A percentile compares a stretch with the other conserved stretches of the same genome.
Evolutionary conservation across 2,797 vertebrate genomes (phyloP).

Genomic region (Pantherophis vulpinus): DNA sequence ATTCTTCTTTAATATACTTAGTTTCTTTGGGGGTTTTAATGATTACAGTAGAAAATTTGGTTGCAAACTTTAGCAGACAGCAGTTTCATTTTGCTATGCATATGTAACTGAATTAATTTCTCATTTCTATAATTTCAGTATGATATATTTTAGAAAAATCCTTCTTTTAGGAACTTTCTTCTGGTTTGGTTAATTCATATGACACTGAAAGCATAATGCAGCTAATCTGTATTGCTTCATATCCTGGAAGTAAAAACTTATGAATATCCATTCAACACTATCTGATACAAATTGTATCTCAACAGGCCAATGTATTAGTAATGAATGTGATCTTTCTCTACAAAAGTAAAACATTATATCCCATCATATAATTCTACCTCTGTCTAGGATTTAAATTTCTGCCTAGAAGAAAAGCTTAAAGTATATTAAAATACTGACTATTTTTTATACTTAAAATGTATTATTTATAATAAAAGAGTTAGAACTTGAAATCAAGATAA

Average conservation of each 20-base stretch:
- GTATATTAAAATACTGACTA: neutral
- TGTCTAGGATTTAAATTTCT: neutral
- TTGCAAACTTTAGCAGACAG: neutral
- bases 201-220: neutral
- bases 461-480: slow-evolving; percentile 26
- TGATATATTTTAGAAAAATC: neutral
- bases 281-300: neutral
- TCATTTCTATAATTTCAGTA: neutral
- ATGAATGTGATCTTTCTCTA: neutral
- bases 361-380: neutral
- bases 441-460: slow-evolving; percentile 12
- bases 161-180: neutral
- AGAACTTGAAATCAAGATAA: slow-evolving; percentile 21
- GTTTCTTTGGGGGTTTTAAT: neutral
- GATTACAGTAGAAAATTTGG: neutral
- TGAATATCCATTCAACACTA: neutral
- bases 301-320: neutral
- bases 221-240: neutral
- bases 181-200: neutral
- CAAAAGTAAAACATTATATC: neutral
- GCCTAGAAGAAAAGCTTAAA: neutral
- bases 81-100: neutral
- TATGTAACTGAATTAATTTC: neutral
- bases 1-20: neutral
- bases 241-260: neutral